These are phyloP conservation scores for Panthera uncia DNA, from an alignment of 2,113 vertebrate genomes.

Conservation along the genomic window DNA sequence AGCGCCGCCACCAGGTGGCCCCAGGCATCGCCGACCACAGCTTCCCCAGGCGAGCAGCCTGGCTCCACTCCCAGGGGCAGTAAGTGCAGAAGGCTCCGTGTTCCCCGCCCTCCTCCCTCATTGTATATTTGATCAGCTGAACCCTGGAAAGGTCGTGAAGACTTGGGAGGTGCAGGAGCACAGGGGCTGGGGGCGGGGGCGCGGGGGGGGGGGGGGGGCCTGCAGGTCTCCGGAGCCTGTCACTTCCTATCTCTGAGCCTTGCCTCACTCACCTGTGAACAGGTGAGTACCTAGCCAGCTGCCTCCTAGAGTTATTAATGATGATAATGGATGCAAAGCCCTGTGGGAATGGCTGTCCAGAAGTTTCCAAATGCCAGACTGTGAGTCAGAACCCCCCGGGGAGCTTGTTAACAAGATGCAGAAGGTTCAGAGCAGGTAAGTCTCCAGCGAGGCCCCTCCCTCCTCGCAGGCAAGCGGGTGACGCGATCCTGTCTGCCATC, in stretches of 20 bases:
- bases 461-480: neutral
- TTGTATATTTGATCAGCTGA: neutral
- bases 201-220: neutral
- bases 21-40: accelerated
- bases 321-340: accelerated
- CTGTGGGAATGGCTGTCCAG: neutral
- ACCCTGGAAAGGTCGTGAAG: neutral
- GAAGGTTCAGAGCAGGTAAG: neutral
- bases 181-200: neutral
- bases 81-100: accelerated
- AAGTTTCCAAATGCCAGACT: neutral
- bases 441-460: accelerated
- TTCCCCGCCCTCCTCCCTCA: neutral
- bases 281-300: neutral
- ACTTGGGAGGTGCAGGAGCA: neutral
- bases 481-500: accelerated
- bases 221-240: neutral
- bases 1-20: neutral
- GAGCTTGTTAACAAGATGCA: neutral
- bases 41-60: neutral
- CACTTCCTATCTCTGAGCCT: neutral
- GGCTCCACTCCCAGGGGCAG: neutral
- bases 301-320: neutral
- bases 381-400: neutral
- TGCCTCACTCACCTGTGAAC: neutral